phyloP scores from a whole-genome alignment of 2,797 vertebrate genomes.

The Cygnus olor region DNA sequence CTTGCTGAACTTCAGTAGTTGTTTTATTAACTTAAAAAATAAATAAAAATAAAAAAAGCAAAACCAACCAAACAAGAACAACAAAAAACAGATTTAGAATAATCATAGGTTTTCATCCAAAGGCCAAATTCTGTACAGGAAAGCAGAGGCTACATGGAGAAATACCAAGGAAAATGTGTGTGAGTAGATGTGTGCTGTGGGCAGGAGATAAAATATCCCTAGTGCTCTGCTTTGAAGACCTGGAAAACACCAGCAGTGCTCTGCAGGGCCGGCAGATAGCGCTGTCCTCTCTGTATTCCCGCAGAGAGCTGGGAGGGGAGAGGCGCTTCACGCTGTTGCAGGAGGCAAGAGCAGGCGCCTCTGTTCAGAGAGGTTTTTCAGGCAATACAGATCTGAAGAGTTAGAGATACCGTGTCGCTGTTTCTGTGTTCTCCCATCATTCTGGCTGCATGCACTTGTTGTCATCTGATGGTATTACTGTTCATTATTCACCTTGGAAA shows the following conservation, averaged over 20 bases:
- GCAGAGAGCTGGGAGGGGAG: neutral
- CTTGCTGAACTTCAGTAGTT: neutral
- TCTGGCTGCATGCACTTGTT: neutral
- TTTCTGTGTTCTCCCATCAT: accelerated
- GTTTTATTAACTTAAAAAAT: neutral
- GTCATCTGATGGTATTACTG: neutral
- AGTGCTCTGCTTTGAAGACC: neutral
- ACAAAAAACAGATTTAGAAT: neutral
- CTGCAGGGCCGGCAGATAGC: neutral
- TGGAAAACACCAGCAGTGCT: accelerated
- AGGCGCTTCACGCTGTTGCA: neutral
- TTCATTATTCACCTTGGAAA: accelerated
- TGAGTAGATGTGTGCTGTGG: accelerated
- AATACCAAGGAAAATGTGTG: neutral
- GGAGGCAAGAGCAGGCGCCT: neutral
- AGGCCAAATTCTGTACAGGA: neutral
- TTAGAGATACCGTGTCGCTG: accelerated
- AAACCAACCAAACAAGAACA: neutral
- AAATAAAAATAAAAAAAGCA: neutral
- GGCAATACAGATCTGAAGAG: accelerated
- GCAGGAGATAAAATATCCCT: accelerated
- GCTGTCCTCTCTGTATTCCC: neutral
- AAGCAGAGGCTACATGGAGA: neutral
- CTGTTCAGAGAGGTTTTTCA: accelerated
- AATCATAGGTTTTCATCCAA: accelerated